Conservation (phyloP, 2,888 invertebrate species). For the Polietes domitor region DNA sequence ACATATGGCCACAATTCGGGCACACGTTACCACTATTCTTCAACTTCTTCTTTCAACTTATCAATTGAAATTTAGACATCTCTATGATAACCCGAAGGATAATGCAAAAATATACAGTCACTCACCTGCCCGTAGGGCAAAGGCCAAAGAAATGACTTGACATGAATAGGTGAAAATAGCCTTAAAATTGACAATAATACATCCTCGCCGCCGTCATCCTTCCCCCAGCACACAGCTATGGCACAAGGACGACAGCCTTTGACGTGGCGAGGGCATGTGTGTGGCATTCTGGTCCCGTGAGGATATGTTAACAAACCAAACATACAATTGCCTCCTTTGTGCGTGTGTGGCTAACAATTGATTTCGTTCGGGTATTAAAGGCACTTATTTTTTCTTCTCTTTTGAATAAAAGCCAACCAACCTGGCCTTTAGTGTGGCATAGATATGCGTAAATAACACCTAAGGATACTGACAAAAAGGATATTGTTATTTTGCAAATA, state of each 20-base stretch:
- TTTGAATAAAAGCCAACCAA: slow-evolving; percentile 39
- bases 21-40: slow-evolving; percentile 51
- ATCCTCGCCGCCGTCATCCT: not conserved
- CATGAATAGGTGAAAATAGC: slow-evolving; percentile 49
- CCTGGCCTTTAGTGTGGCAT: slow-evolving; percentile 50
- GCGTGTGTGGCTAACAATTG: slow-evolving; percentile 41
- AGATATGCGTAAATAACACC: slow-evolving; percentile 64
- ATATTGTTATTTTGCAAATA: slow-evolving; percentile 12
- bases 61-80: slow-evolving; percentile 43
- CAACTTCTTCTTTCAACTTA: no score
- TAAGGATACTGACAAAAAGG: slow-evolving; percentile 34
- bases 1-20: slow-evolving; percentile 58
- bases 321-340: slow-evolving; percentile 13
- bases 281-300: slow-evolving; percentile 55
- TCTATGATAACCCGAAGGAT: not conserved
- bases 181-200: slow-evolving; percentile 38
- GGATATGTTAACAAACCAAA: slow-evolving; percentile 45
- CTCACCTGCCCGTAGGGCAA: slow-evolving; percentile 49
- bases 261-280: slow-evolving; percentile 37
- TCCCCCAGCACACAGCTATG: no score
- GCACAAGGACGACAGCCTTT: slow-evolving; percentile 25
- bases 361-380: slow-evolving; percentile 37
- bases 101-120: not conserved
- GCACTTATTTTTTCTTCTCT: not conserved
- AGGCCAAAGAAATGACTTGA: slow-evolving; percentile 11